Evolutionary conservation across 1,140 invertebrate genomes (phyloP), one percentile per base, ranked within the genome.

Genomic region (Ceratitis capitata): DNA sequence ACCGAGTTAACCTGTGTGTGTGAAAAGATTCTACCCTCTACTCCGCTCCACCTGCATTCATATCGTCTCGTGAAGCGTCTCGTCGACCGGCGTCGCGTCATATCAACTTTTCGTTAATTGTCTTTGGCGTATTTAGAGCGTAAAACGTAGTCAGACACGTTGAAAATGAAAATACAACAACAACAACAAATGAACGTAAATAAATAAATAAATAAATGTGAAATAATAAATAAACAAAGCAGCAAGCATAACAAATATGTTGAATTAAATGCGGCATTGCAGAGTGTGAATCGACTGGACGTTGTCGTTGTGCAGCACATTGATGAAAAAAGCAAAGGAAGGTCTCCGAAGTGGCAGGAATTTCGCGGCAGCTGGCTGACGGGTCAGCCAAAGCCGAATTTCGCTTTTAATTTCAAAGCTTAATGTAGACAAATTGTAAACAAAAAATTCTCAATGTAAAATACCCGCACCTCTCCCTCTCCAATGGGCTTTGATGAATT

Each of bases 61-160:
- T 9, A 29, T 23, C 56, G 23, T 23, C 7, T 35, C 61, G 19
- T 0, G 5, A 69, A 69, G 58, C 58, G 29, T 9, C 35, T 12
- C 12, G 61, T 2, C 29, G 61, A 16, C 61, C 12, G 61, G 16
- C 29, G 61, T 35, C 61, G 61, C 61, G 32, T 78, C 69, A 78
- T 39, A 78, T 26, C 39, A 78, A 45, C 69, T 78, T 78, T 78
- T 78, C 88, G 89, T 89, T 90, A 89, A 90, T 90, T 90, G 89
- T 90, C 89, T 90, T 89, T 88, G 88, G 89, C 89, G 89, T 90
- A 90, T 90, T 90, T 90, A 90, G 89, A 90, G 89, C 89, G 89
- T 90, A 90, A 90, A 90, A 89, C 89, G 88, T 89, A 90, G 89
- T 90, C 89, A 90, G 89, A 90, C 89, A 89, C 87, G 83, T 87